A percentile compares a stretch with the other conserved stretches of the same genome.
Evolutionary conservation across 2,797 vertebrate species (phyloP).

Genomic region (Arrhamphus sclerolepis): DNA sequence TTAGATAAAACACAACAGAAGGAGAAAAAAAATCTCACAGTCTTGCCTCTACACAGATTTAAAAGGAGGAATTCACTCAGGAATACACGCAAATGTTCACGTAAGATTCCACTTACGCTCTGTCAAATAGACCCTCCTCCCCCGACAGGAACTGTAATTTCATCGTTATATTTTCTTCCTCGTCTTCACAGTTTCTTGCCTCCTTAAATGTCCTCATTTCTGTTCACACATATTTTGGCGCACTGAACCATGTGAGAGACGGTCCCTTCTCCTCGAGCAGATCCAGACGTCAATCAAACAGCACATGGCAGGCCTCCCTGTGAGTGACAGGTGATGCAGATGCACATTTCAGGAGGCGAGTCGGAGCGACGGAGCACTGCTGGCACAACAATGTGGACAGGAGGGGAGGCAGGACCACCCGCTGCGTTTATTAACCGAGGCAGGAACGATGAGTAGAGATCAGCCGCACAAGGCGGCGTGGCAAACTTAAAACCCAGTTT

Average conservation of each 20-base stretch:
- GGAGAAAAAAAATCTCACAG: conserved; percentile 45
- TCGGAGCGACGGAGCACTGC: conserved; percentile 50
- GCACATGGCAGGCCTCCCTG: conserved; percentile 55
- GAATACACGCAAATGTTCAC: conserved; percentile 37
- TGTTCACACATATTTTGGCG: conserved; percentile 77
- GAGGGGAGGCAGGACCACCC: conserved; percentile 30
- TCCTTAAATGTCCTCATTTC: conserved; percentile 69
- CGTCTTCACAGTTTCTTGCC: conserved; percentile 62
- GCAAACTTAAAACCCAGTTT: conserved; percentile 9
- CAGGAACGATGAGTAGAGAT: conserved; percentile 52
- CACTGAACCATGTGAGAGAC: conserved; percentile 64
- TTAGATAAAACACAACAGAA: conserved; percentile 52
- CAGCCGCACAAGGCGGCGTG: conserved; percentile 11
- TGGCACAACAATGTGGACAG: conserved; percentile 67
- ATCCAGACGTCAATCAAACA: conserved; percentile 73
- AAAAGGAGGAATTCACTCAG: conserved; percentile 55
- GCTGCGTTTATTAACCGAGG: conserved; percentile 64
- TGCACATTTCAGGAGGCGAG: conserved; percentile 73
- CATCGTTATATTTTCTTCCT: conserved; percentile 25
- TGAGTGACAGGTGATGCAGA: conserved; percentile 79
- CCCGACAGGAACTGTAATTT: conserved; percentile 32
- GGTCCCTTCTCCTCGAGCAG: conserved; percentile 62
- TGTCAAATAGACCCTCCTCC: conserved; percentile 38
- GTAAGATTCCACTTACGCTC: conserved; percentile 38
- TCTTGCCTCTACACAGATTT: conserved; percentile 38